Percentiles rank a stretch among this genome's conserved stretches.
Conservation (phyloP, 64 coral and sea anemone species). For the Porites australiensis region DNA sequence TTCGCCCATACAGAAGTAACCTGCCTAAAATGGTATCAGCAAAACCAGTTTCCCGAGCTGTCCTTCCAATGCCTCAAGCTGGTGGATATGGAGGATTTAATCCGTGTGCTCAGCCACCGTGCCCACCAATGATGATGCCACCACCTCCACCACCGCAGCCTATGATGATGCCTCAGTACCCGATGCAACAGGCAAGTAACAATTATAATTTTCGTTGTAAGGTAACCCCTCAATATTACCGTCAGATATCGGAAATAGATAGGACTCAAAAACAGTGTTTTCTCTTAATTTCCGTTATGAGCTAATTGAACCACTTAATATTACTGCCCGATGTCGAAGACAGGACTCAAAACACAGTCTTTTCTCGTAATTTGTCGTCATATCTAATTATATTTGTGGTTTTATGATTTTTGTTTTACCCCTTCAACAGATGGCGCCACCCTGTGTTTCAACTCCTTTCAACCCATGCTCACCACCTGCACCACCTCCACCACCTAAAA, state of each 20-base stretch:
- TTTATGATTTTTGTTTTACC: background rate
- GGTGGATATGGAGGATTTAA: constrained; percentile 6
- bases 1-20: constrained; percentile 40
- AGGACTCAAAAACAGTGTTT: no score
- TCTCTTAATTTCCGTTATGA: no score
- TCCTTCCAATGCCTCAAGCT: constrained; percentile 17
- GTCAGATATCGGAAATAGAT: no score
- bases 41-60: constrained; percentile 46
- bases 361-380: no score
- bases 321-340: no score
- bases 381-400: background rate
- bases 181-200: background rate
- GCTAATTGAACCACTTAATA: no score
- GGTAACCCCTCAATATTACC: no score
- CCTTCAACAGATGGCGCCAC: constrained; percentile 26
- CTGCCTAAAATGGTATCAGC: constrained; percentile 29
- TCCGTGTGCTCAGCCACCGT: background rate
- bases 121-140: constrained; percentile 23
- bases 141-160: constrained; percentile 28
- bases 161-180: background rate
- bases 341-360: no score
- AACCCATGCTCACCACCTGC: constrained; percentile 45
- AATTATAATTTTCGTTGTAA: no score
- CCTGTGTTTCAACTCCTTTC: constrained; percentile 35
- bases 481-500: constrained; percentile 27